Base-by-base conservation (phyloP, 2,797 vertebrate species). In the Muraenolepis orangiensis region DNA sequence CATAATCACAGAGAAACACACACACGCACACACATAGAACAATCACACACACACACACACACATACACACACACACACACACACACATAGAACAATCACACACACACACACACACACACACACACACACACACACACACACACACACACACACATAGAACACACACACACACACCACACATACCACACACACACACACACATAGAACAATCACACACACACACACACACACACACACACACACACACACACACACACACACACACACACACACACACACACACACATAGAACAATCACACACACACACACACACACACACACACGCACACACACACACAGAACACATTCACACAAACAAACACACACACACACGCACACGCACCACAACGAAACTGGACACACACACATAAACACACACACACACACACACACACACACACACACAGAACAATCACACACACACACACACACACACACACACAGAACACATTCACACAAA, bases 361-460 rank as follows among this genome's bases (percentile, higher is more conserved):
- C 72, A 82, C 71, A 42, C 1, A 42, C 12, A 4, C 6, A 38
- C 36, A 42, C 40, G 12, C 13, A 14, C 14, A 42, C 40, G 16
- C 12, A 12, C 40, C 40, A 14, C 40, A 42, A 42, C 14, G n/a
- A n/a, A 4, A 14, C 14, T 16, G 16, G 13, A 42, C n/a, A n/a
- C 40, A 75, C 64, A 42, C 16, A 77, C 71, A 78, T 26, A 82
- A 69, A 51, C 74, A 71, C 32, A 75, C 28, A 75, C 74, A 66
- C 34, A 69, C 68, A 69, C 88, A 87, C 91, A 91, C 92, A 91
- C 91, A 90, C 86, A 29, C n/a, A n/a, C n/a, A n/a, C 80, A 90
- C 90, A 84, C 81, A 57, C 68, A 46, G n/a, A n/a, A n/a, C n/a
- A n/a, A n/a, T n/a, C n/a, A n/a, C n/a, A n/a, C n/a, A n/a, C n/a